Percentiles rank a stretch among this genome's conserved stretches.
These are phyloP conservation scores for Gerris lacustris DNA, from an alignment of 2,888 invertebrate genomes.

Conservation along the genomic window DNA sequence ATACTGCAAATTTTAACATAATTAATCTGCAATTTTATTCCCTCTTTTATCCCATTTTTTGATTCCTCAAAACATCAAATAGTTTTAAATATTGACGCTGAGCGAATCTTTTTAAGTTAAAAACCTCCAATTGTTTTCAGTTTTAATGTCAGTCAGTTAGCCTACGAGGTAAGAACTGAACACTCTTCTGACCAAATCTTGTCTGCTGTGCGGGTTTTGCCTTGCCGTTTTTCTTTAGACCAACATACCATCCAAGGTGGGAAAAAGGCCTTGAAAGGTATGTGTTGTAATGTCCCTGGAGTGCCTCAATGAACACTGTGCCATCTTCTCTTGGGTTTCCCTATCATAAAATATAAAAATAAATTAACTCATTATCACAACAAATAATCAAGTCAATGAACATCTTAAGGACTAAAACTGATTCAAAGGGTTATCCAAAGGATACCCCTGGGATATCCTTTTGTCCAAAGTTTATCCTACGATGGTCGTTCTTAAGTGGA, in stretches of 20 bases:
- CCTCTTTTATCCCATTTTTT: no score
- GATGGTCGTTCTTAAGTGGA: no score
- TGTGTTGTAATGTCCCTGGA: slow-evolving; percentile 44
- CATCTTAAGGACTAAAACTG: no score
- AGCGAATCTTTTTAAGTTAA: no score
- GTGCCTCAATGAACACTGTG: slow-evolving; percentile 46
- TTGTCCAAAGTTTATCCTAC: no score
- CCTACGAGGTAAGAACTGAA: slow-evolving; percentile 44
- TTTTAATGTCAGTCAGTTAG: not conserved
- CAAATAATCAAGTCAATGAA: slow-evolving; percentile 1
- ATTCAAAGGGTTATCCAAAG: no score
- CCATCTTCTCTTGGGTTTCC: slow-evolving; percentile 39
- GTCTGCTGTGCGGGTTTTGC: slow-evolving; percentile 46
- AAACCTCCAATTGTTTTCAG: no score
- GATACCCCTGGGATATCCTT: no score
- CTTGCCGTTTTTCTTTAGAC: slow-evolving; percentile 48
- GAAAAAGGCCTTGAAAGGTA: slow-evolving; percentile 46
- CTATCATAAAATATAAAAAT: slow-evolving; percentile 32
- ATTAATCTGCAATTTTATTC: no score
- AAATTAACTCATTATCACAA: not conserved
- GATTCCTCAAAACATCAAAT: no score
- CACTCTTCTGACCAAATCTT: slow-evolving; percentile 45
- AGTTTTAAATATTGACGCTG: no score
- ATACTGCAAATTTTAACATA: no score
- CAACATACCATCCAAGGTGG: slow-evolving; percentile 48